Evolutionary conservation across 2,888 invertebrate genomes (phyloP).

Genomic region (Sinhomidia bicolor): DNA sequence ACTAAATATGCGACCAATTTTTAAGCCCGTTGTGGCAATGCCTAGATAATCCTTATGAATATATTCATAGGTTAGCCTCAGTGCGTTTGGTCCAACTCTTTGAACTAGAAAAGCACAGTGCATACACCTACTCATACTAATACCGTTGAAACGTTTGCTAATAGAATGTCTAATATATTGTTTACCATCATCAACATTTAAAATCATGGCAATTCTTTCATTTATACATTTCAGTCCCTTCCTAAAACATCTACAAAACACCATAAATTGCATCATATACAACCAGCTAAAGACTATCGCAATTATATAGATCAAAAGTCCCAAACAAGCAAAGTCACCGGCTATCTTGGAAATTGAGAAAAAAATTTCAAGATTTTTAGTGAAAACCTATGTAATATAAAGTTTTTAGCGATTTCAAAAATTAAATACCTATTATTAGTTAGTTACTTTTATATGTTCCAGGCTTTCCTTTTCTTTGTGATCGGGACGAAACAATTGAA

Average conservation of each 20-base stretch:
- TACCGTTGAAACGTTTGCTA: too few relatives aligned
- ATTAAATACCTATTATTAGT: too few relatives aligned
- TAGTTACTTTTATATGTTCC: neutral
- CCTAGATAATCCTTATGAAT: slow-evolving; percentile 65
- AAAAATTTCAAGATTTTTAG: too few relatives aligned
- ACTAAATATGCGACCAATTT: slow-evolving; percentile 51
- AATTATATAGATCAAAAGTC: slow-evolving; percentile 35
- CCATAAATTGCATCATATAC: slow-evolving; percentile 57
- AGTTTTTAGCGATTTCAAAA: too few relatives aligned
- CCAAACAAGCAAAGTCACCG: slow-evolving; percentile 18
- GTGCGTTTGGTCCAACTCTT: slow-evolving; percentile 54
- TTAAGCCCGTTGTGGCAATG: slow-evolving; percentile 54
- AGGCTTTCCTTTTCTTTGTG: neutral
- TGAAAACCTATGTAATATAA: too few relatives aligned
- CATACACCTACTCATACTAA: too few relatives aligned
- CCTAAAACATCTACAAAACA: slow-evolving; percentile 60
- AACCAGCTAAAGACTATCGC: slow-evolving; percentile 53
- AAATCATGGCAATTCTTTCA: slow-evolving; percentile 55
- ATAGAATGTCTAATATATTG: neutral
- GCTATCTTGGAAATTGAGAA: neutral
- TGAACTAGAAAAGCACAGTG: too few relatives aligned
- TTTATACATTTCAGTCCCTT: slow-evolving; percentile 53
- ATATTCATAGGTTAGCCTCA: slow-evolving; percentile 42
- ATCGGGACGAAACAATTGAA: too few relatives aligned
- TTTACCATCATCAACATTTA: slow-evolving; percentile 52